A percentile compares a stretch with the other conserved stretches of the same genome.
These are phyloP conservation scores for Polydrusus pterygomalis DNA, from an alignment of 2,888 invertebrate species.

Conservation along the genomic window DNA sequence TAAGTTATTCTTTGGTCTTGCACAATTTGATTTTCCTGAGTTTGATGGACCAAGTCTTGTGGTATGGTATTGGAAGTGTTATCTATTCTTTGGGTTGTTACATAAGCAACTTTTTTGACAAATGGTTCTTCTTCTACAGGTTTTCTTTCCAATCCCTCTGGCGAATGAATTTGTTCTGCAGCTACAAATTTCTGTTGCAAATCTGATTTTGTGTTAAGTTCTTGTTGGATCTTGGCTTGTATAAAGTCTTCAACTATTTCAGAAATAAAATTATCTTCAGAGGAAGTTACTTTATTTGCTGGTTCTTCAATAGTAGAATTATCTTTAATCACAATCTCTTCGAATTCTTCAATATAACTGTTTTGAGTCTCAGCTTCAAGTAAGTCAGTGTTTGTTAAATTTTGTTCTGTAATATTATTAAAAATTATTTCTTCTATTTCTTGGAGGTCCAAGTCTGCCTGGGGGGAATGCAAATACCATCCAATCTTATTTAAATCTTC, in stretches of 20 bases:
- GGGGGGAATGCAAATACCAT: no score
- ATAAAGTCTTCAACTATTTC: slow-evolving; percentile 25
- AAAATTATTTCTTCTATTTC: background rate
- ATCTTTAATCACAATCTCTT: background rate
- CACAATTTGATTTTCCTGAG: slow-evolving; percentile 8
- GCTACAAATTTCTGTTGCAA: slow-evolving; percentile 25
- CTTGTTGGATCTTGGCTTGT: background rate
- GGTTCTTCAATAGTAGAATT: background rate
- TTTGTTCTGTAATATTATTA: background rate
- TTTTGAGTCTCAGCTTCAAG: background rate
- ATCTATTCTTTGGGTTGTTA: background rate
- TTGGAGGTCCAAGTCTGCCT: no score
- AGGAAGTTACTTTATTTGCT: background rate
- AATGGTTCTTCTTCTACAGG: slow-evolving; percentile 11
- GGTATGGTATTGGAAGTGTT: background rate
- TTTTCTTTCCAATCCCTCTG: background rate
- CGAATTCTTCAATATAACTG: background rate
- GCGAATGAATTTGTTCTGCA: background rate
- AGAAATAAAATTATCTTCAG: slow-evolving; percentile 18
- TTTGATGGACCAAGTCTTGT: background rate
- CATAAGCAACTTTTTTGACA: slow-evolving; percentile 13
- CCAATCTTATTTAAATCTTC: slow-evolving; percentile 16
- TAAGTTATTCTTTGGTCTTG: background rate
- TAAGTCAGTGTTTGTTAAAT: background rate
- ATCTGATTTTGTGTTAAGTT: slow-evolving; percentile 16